A percentile compares a stretch with the other conserved stretches of the same genome.
phyloP scores from a whole-genome alignment of 2,888 invertebrate genomes.

The Epistrophella euchroma region DNA sequence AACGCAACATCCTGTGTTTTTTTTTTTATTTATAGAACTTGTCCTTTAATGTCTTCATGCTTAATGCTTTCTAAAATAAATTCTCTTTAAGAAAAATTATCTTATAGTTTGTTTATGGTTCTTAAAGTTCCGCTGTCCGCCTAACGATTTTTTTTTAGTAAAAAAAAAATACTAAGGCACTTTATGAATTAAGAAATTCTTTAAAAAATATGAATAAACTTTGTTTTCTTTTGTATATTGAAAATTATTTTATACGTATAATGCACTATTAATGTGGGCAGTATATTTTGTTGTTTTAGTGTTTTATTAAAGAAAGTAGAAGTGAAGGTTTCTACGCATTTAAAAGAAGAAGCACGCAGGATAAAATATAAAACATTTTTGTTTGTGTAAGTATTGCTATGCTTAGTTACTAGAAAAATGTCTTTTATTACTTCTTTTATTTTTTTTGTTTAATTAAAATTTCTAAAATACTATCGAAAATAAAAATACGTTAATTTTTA shows the following conservation, averaged over 20 bases:
- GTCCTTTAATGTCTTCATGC: conserved; percentile 69
- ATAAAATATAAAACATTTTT: conserved; percentile 43
- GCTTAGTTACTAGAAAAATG: conserved; percentile 69
- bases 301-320: conserved; percentile 40
- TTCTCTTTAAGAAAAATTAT: conserved; percentile 63
- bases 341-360: conserved; percentile 77
- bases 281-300: conserved; percentile 43
- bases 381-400: conserved; percentile 70
- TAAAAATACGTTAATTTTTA: conserved; percentile 4
- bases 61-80: conserved; percentile 61
- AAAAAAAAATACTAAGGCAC: conserved; percentile 70
- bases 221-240: neutral
- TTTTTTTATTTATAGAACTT: conserved; percentile 59
- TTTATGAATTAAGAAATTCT: conserved; percentile 59
- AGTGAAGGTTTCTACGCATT: conserved; percentile 35
- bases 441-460: conserved; percentile 12
- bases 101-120: conserved; percentile 29
- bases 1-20: conserved; percentile 46
- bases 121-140: conserved; percentile 47
- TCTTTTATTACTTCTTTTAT: conserved; percentile 29
- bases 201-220: conserved; percentile 34
- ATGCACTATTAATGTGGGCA: conserved; percentile 56
- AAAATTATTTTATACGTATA: conserved; percentile 7
- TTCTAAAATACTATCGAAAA: conserved; percentile 21
- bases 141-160: conserved; percentile 31